Evolutionary conservation across 2,888 invertebrate species (phyloP).

Genomic region (Chloroclystis v-ata): DNA sequence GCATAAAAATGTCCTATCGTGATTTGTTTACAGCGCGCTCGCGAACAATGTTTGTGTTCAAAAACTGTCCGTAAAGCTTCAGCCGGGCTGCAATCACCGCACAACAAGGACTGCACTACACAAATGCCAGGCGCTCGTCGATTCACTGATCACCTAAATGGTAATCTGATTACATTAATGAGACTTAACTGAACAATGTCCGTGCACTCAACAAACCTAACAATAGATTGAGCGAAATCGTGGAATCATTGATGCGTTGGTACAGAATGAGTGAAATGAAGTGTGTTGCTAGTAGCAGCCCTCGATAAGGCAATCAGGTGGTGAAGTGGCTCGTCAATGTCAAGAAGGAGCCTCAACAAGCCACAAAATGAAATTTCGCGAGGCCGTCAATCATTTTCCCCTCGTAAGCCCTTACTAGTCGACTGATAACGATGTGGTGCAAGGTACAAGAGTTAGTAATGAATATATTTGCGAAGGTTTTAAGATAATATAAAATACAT

Average conservation of each 20-base stretch:
- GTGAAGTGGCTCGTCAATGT: conserved; percentile 45
- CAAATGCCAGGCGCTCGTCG: conserved; percentile 12
- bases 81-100: not conserved
- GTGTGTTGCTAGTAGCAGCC: conserved; percentile 60
- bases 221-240: conserved; percentile 35
- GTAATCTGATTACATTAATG: conserved; percentile 20
- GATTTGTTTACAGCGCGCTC: conserved; percentile 56
- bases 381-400: conserved; percentile 76
- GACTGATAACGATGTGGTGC: conserved; percentile 35
- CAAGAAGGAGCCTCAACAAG: conserved; percentile 66
- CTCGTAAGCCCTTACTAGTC: conserved; percentile 46
- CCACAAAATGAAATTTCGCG: conserved; percentile 76
- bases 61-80: conserved; percentile 28
- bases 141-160: conserved; percentile 17
- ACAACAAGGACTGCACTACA: conserved; percentile 6
- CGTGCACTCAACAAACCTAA: conserved; percentile 23
- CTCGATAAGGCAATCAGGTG: conserved; percentile 58
- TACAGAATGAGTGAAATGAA: conserved; percentile 64
- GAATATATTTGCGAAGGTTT: not conserved
- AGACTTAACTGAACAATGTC: conserved; percentile 18
- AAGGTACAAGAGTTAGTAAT: conserved; percentile 27
- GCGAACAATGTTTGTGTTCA: conserved; percentile 42
- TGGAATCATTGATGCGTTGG: conserved; percentile 47
- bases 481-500: too few species aligned
- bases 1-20: conserved; percentile 62